Evolutionary conservation across 1,140 invertebrate genomes (phyloP), one percentile per base, ranked within the genome.

Genomic region (Drosophila auraria): DNA sequence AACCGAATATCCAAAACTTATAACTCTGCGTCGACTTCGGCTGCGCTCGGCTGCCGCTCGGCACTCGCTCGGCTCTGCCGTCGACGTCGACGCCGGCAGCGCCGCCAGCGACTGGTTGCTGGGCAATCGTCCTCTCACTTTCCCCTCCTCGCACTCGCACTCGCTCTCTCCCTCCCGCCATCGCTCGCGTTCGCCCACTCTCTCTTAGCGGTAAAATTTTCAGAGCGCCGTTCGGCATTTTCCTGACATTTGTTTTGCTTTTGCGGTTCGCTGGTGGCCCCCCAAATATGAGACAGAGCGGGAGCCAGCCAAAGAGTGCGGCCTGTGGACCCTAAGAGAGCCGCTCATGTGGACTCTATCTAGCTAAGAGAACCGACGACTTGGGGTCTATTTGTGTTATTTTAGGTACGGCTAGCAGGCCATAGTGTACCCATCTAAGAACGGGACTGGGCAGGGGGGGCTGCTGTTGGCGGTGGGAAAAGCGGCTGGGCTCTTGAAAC

Each of bases 171-270:
- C 70, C 59, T 57, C 36, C 51, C 38, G 15, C 61, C 36, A 5
- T 23, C 6, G 6, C 50, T 42, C 44, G 33, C 66, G 11, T 15
- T 27, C 42, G 27, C 38, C 20, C 60, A 64, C 66, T 79, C 59
- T 56, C 61, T 58, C 47, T 73, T 83, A 82, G 79, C 83, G 79
- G 83, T 80, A 82, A 65, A 79, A 60, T 82, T 71, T 57, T 62
- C 33, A 44, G 56, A 56, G 44, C 76, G 59, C 61, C 69, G 25
- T 60, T 69, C 65, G 73, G 76, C 47, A 78, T 79, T 89, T 90
- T 89, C 78, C 82, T 89, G 63, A 84, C 84, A 89, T 89, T 89
- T 89, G 84, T 89, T 89, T 89, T 89, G 84, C 78, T 89, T 89
- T 89, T 70, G 78, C 78, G 74, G 54, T 89, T 89, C 83, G 83